Evolutionary conservation across 2,797 vertebrate species (phyloP).

Genomic region (Dromococcyx pavoninus): DNA sequence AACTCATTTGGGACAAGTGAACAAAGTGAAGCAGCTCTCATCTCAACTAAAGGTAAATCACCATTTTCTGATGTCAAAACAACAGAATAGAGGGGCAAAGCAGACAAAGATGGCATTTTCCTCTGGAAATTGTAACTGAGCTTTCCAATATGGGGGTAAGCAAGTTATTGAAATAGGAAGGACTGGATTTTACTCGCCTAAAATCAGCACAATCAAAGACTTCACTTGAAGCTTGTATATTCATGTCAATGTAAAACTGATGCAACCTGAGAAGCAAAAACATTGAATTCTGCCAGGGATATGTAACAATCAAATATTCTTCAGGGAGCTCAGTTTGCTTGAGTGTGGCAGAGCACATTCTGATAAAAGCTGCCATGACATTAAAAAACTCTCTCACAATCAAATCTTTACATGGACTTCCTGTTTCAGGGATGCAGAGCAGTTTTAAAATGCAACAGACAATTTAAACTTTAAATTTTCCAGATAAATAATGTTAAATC

Average conservation of each 20-base stretch:
- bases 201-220: background rate
- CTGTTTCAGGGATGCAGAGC: background rate
- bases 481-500: background rate
- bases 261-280: background rate
- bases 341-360: background rate
- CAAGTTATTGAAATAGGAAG: background rate
- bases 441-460: background rate
- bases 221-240: background rate
- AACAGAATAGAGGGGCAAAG: background rate
- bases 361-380: background rate
- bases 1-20: slow-evolving; percentile 90
- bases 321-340: background rate
- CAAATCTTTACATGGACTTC: background rate
- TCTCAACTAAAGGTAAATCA: slow-evolving; percentile 92
- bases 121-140: background rate
- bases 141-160: background rate
- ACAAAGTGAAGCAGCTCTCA: slow-evolving; percentile 92
- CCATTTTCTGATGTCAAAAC: background rate
- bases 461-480: background rate
- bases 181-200: background rate
- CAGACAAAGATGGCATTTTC: background rate
- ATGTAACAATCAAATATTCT: background rate
- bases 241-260: background rate
- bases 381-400: background rate
- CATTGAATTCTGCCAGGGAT: background rate